These are phyloP conservation scores for Scolopax mira DNA, from an alignment of 2,113 vertebrate species.

Conservation along the genomic window DNA sequence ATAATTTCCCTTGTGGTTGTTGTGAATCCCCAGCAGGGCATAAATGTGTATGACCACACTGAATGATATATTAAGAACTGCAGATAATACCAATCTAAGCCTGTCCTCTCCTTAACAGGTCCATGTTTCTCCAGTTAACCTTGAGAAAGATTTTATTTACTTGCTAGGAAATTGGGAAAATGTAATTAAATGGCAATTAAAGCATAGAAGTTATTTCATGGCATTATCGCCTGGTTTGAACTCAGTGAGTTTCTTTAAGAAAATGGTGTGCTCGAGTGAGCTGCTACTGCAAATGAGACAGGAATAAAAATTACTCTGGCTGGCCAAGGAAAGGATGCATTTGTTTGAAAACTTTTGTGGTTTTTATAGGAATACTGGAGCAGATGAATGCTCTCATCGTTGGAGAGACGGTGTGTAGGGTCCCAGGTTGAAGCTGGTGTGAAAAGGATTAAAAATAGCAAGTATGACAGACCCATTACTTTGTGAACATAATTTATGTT, in stretches of 20 bases:
- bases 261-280: constrained; percentile 58
- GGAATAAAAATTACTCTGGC: constrained; percentile 59
- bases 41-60: not conserved
- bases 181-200: constrained; percentile 78
- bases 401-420: not conserved
- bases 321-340: constrained; percentile 43
- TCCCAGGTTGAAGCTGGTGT: not conserved
- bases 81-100: not conserved
- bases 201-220: constrained; percentile 67
- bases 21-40: not conserved
- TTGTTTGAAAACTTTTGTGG: constrained; percentile 29
- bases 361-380: not conserved
- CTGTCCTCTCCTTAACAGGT: not conserved
- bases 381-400: not conserved
- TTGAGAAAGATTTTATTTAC: constrained; percentile 42
- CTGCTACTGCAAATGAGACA: constrained; percentile 65
- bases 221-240: constrained; percentile 76
- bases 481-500: constrained; percentile 45
- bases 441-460: constrained; percentile 35
- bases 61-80: constrained; percentile 6
- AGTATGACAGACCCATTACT: constrained; percentile 16
- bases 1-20: not conserved
- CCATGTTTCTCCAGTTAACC: not conserved
- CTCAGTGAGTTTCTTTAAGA: constrained; percentile 66
- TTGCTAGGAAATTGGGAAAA: constrained; percentile 55